Evolutionary conservation across 2,113 vertebrate genomes (phyloP).

Genomic region (Bos taurus): ARS-UCD2.0 NC_037329.1:11509001-11509500

Average conservation of each 20-base stretch:
- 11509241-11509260: background rate
- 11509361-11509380: too few species aligned
- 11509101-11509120: background rate
- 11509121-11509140: background rate
- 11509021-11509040: background rate
- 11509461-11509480: background rate
- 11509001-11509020: background rate
- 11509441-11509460: background rate
- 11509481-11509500: background rate
- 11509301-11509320: background rate
- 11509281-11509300: background rate
- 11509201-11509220: background rate
- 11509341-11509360: background rate
- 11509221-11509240: background rate
- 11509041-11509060: background rate
- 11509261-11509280: background rate
- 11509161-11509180: background rate
- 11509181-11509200: background rate
- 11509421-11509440: background rate
- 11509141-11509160: background rate
- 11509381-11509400: background rate
- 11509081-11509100: background rate
- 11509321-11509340: background rate
- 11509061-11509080: background rate
- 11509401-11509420: background rate